Evolutionary conservation across 2,797 vertebrate species (phyloP).

Genomic region (Smutsia gigantea): DNA sequence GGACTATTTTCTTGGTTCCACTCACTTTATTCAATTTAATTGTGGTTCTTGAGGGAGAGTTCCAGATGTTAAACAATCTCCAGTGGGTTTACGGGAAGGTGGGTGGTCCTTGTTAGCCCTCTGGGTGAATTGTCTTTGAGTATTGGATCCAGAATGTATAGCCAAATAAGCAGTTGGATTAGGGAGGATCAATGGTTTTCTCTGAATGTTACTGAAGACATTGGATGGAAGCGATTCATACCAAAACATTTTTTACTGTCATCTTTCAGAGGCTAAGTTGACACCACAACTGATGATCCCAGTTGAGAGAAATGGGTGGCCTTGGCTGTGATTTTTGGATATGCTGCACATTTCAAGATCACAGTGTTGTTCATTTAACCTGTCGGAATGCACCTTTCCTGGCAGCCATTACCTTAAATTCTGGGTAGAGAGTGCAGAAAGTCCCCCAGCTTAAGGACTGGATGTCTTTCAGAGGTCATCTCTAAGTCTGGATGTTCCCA

Average conservation of each 20-base stretch:
- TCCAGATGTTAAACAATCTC: slow-evolving; percentile 62
- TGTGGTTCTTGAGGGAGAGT: slow-evolving; percentile 40
- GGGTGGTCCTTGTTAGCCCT: slow-evolving; percentile 52
- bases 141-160: slow-evolving; percentile 64
- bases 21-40: slow-evolving; percentile 56
- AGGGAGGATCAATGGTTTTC: slow-evolving; percentile 55
- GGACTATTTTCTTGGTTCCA: slow-evolving; percentile 30
- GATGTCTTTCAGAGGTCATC: background rate
- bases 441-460: background rate
- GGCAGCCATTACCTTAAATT: background rate
- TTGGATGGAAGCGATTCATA: background rate
- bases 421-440: background rate
- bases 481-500: background rate
- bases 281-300: background rate
- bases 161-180: slow-evolving; percentile 69
- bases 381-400: background rate
- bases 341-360: slow-evolving; percentile 42
- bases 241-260: slow-evolving; percentile 42
- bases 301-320: slow-evolving; percentile 17
- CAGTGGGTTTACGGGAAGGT: background rate
- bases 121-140: slow-evolving; percentile 59
- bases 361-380: slow-evolving; percentile 12
- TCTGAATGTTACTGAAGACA: slow-evolving; percentile 50
- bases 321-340: slow-evolving; percentile 3
- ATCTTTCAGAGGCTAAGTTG: slow-evolving; percentile 62